Evolutionary conservation across 2,113 vertebrate genomes (phyloP), one percentile per base, ranked within the genome.

Genomic region (Pollimyrus isidori): DNA sequence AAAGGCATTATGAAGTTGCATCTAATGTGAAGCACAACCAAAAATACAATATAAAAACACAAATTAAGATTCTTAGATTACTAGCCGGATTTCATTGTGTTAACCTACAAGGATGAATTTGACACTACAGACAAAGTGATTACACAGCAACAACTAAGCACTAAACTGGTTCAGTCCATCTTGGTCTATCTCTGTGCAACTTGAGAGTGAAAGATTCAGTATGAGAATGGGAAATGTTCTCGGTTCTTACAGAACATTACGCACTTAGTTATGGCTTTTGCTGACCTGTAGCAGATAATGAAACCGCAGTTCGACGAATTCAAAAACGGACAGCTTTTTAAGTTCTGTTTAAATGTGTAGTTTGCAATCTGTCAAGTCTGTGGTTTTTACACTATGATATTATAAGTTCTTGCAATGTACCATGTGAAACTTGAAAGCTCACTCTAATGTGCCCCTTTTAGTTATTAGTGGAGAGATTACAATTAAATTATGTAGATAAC

Each of bases 291-390:
- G 42, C 35, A 87, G 39, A 87, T 87, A 87, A 35, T 45, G 86
- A 23, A 62, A 87, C 85, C 49, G 39, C 53, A 62, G 13, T 21
- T 35, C 35, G 45, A 56, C 30, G 2, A 53, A 50, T 52, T 48
- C 6, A 35, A 35, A 35, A 86, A 56, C 85, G 19, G 48, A 86
- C 39, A 45, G 48, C 85, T 53, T 39, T 53, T 35, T 87, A 53
- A 53, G 26, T 87, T 87, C 49, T 87, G n/a, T 50, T 84, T 46
- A 84, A 87, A 87, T 56, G 26, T 87, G 50, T 53, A 30, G 21
- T 35, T 56, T 35, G 85, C 49, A 53, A 86, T 52, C 82, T 85
- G 85, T 49, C n/a, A 87, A 56, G 15, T 56, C 7, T 53, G 49
- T 87, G 85, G 85, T 87, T 87, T 87, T 87, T 53, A 87, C 49